Percentiles rank a stretch among this genome's conserved stretches.
phyloP scores from a whole-genome alignment of 2,113 vertebrate species.

The Acrocephalus arundinaceus region DNA sequence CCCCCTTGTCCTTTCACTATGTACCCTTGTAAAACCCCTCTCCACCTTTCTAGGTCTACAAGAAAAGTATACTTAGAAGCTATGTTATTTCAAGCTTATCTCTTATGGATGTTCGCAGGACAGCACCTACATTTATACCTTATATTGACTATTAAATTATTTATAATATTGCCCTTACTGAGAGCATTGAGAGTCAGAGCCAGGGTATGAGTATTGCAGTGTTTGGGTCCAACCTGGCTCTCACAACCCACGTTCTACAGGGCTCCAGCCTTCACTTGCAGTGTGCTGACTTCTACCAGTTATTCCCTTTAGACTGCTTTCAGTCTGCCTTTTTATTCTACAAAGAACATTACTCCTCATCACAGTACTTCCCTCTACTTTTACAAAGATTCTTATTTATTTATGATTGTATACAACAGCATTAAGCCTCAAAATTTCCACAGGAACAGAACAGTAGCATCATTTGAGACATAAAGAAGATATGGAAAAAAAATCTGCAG shows the following conservation, averaged over 20 bases:
- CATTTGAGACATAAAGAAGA: background rate
- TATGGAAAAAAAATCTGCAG: accelerated
- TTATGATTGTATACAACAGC: background rate
- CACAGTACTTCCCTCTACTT: background rate
- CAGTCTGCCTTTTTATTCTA: background rate
- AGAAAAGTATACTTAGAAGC: background rate
- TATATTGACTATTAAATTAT: background rate
- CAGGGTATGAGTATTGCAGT: background rate
- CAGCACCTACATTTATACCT: background rate
- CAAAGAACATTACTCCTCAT: background rate
- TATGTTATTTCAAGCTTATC: background rate
- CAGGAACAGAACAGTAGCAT: background rate
- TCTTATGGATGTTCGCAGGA: background rate
- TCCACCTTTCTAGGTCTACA: background rate
- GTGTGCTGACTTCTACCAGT: background rate
- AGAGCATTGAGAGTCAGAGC: background rate
- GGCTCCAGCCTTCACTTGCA: background rate
- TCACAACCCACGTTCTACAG: accelerated
- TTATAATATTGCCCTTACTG: background rate
- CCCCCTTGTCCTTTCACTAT: background rate
- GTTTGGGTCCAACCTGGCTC: background rate
- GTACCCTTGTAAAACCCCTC: accelerated
- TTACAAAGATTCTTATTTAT: background rate
- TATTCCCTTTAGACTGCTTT: background rate
- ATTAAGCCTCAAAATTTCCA: background rate